phyloP scores from a whole-genome alignment of 2,113 vertebrate species.

The Lamprologus speciosus region DNA sequence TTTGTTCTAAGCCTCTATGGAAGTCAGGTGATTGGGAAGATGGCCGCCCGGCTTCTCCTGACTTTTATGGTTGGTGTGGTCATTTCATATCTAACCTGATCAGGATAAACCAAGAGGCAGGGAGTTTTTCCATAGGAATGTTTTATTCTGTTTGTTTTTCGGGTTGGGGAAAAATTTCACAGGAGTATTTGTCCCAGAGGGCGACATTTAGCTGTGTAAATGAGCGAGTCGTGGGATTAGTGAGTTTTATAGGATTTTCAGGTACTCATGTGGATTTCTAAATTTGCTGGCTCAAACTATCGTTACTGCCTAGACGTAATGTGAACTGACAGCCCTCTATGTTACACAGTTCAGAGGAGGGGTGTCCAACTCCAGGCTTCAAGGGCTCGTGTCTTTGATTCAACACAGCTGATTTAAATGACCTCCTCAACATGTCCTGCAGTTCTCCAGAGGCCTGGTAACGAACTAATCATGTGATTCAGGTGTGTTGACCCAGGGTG shows the following conservation, averaged over 20 bases:
- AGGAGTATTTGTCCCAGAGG: not conserved
- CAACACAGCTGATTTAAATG: not conserved
- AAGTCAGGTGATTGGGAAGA: not conserved
- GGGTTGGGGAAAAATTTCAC: not conserved
- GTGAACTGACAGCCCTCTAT: not conserved
- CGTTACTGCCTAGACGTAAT: fast-evolving
- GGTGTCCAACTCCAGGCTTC: not conserved
- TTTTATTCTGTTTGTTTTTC: not conserved
- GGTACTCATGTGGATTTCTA: not conserved
- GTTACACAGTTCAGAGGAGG: not conserved
- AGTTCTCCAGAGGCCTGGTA: too few relatives aligned
- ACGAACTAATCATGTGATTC: too few relatives aligned
- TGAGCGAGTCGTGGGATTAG: not conserved
- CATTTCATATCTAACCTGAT: not conserved
- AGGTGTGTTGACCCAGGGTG: too few relatives aligned
- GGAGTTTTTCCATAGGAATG: not conserved
- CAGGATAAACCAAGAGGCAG: not conserved
- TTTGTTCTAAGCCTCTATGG: not conserved
- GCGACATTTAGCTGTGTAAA: not conserved
- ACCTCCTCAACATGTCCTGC: too few relatives aligned
- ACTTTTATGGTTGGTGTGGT: not conserved
- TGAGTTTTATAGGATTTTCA: not conserved
- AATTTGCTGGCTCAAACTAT: not conserved
- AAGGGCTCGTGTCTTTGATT: fast-evolving
- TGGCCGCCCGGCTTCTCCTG: not conserved